Evolutionary conservation across 2,888 invertebrate genomes (phyloP), one percentile per base, ranked within the genome.

Genomic region (Ferrisia virgata): DNA sequence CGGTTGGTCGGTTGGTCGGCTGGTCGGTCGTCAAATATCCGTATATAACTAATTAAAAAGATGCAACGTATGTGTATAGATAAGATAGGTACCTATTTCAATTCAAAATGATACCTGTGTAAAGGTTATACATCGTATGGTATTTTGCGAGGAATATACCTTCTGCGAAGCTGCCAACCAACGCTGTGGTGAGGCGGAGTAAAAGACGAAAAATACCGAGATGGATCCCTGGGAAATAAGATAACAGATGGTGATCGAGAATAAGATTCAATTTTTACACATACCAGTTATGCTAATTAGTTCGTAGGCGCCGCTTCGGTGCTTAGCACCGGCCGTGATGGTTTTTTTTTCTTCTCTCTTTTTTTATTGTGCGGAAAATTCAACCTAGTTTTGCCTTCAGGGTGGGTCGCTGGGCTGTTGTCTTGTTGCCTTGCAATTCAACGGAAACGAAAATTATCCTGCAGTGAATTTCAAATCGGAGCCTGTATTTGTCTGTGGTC

Each of bases 241-340:
- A 64, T 64, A 64, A 64, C 64, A 64, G 64, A 64, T 64, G 64
- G 64, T 28, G 64, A 64, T 64, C 64, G 64, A 64, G 64, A 28
- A 31, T 64, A 64, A 64, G 28, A 64, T 64, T 28, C 64, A 28
- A 64, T 64, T 28, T 53, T 64, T 64, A 64, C n/a, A n/a, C n/a
- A n/a, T 64, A 64, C 64, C 64, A 28, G 64, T 64, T 64, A 64
- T 64, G 64, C 13, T 28, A 64, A 64, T 64, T 11, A 64, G 64
- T 15, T 64, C 64, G 28, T 64, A 64, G 64, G 64, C 64, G 64
- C 64, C 64, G 28, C 28, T 15, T 6, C 15, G 64, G 64, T 15
- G 64, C 64, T 15, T 5, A 15, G 15, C 31, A 28, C 15, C 64
- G 64, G 11, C 53, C 22, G 22, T 43, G n/a, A 1, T 58, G 28